phyloP scores from a whole-genome alignment of 2,797 vertebrate species.

The Pogoniulus pusillus region DNA sequence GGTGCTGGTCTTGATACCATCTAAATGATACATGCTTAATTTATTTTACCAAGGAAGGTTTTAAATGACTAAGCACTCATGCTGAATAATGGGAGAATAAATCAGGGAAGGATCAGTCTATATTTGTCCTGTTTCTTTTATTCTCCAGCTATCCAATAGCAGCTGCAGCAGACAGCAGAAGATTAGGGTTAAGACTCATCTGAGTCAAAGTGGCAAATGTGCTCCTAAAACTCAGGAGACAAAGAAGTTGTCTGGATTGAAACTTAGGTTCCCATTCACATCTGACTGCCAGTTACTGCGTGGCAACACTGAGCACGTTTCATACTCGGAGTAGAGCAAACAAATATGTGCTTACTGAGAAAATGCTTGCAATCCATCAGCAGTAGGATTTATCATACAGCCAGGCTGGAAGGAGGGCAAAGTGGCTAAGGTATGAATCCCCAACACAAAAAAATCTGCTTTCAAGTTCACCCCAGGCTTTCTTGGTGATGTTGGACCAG shows the following conservation, averaged over 20 bases:
- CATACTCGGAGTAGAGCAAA: background rate
- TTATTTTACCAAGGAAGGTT: slow-evolving; percentile 4
- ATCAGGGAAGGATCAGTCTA: background rate
- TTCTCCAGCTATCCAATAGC: background rate
- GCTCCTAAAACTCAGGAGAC: background rate
- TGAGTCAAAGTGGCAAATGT: background rate
- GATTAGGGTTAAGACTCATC: background rate
- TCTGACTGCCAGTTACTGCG: background rate
- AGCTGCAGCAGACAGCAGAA: background rate
- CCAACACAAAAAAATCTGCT: background rate
- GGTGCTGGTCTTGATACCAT: background rate
- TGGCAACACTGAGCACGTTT: background rate
- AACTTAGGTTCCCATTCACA: background rate
- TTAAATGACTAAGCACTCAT: background rate
- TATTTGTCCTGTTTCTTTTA: background rate
- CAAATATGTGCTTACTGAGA: background rate
- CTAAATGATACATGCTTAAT: background rate
- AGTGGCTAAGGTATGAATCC: background rate
- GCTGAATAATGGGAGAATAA: background rate
- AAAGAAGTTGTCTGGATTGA: background rate
- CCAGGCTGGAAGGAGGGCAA: background rate
- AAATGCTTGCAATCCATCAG: background rate
- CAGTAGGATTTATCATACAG: background rate
- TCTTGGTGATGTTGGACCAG: background rate
- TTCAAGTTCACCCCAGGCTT: background rate